phyloP scores from a whole-genome alignment of 2,113 vertebrate genomes.

The Campylomormyrus numenius region DNA sequence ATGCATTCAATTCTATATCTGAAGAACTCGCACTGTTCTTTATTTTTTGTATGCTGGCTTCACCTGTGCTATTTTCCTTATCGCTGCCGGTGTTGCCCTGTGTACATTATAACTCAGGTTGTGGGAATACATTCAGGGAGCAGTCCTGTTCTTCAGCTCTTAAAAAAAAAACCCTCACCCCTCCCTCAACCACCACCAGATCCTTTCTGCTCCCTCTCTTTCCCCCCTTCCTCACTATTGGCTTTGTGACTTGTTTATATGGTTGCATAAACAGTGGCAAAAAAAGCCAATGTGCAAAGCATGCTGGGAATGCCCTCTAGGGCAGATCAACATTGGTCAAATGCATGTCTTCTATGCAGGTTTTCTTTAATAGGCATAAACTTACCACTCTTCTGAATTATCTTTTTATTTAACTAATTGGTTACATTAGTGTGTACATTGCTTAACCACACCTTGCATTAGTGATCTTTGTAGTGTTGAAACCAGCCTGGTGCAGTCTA shows the following conservation, averaged over 20 bases:
- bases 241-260: slow-evolving; percentile 72
- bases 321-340: slow-evolving; percentile 82
- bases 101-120: slow-evolving; percentile 77
- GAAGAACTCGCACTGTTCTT: slow-evolving; percentile 67
- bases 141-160: slow-evolving; percentile 67
- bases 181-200: slow-evolving; percentile 60
- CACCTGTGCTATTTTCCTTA: slow-evolving; percentile 68
- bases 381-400: slow-evolving; percentile 20
- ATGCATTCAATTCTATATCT: slow-evolving; percentile 99
- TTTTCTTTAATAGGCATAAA: slow-evolving; percentile 86
- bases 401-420: not conserved
- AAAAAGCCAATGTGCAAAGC: slow-evolving; percentile 71
- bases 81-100: slow-evolving; percentile 19
- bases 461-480: not conserved
- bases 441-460: not conserved
- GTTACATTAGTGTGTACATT: not conserved
- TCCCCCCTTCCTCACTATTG: slow-evolving; percentile 64
- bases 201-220: slow-evolving; percentile 65
- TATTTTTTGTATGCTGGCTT: slow-evolving; percentile 56
- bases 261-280: slow-evolving; percentile 71
- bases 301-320: slow-evolving; percentile 82
- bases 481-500: slow-evolving; percentile 57
- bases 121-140: slow-evolving; percentile 80
- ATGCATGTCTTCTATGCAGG: slow-evolving; percentile 79
- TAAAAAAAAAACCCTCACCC: slow-evolving; percentile 25